These are phyloP conservation scores for Calephelis perditalis DNA, from an alignment of 2,888 invertebrate species.

Conservation along the genomic window DNA sequence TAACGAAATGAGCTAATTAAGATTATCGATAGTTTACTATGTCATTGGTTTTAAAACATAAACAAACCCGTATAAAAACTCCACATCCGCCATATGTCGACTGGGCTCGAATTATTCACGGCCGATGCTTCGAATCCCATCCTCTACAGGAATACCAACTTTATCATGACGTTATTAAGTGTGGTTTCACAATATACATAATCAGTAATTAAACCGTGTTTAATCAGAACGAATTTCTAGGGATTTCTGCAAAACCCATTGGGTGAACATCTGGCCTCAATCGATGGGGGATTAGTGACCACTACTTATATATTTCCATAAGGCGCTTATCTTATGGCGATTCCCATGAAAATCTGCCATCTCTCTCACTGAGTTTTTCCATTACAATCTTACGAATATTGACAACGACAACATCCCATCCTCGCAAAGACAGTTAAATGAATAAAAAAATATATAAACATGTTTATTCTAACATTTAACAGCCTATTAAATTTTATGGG, in stretches of 20 bases:
- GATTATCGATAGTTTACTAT: not conserved
- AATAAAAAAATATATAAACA: too few relatives aligned
- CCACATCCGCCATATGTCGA: conserved; percentile 49
- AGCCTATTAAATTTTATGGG: too few relatives aligned
- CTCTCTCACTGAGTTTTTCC: too few relatives aligned
- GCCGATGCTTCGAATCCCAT: conserved; percentile 28
- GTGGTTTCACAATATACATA: not conserved
- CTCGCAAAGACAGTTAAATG: too few relatives aligned
- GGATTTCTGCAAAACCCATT: conserved; percentile 17
- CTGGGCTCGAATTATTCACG: conserved; percentile 39
- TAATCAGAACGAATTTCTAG: conserved; percentile 20
- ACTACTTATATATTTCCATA: not conserved
- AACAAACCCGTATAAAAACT: conserved; percentile 47
- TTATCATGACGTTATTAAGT: not conserved
- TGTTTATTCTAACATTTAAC: too few relatives aligned
- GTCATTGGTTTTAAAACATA: conserved; percentile 15
- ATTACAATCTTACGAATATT: too few relatives aligned
- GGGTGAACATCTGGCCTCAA: conserved; percentile 4
- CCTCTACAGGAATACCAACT: not conserved
- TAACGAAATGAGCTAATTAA: too few relatives aligned
- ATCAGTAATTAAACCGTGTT: conserved; percentile 1
- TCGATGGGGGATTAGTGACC: conserved; percentile 5
- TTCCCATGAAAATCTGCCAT: too few relatives aligned
- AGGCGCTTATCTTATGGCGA: too few relatives aligned
- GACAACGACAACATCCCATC: too few relatives aligned